These are phyloP conservation scores for Gavialis gangeticus DNA, from an alignment of 2,113 vertebrate species.

Conservation along the genomic window DNA sequence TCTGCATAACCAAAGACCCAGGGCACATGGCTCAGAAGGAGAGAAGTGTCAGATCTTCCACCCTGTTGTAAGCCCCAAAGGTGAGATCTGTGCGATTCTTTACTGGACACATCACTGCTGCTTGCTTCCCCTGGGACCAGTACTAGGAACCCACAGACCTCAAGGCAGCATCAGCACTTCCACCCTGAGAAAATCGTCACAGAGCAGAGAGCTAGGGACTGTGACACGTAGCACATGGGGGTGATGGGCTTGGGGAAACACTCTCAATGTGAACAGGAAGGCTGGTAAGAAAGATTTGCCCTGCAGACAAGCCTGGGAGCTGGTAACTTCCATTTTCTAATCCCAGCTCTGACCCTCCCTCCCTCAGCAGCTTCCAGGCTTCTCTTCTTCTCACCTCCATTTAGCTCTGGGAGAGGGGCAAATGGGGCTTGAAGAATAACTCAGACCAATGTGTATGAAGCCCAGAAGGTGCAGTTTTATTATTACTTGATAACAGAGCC, in stretches of 20 bases:
- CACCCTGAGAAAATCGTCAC: background rate
- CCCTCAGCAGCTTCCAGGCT: background rate
- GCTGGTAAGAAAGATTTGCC: background rate
- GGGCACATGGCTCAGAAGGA: too few species aligned
- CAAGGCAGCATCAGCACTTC: background rate
- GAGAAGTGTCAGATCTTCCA: too few species aligned
- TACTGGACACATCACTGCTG: background rate
- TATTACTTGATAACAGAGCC: background rate
- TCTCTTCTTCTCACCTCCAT: background rate
- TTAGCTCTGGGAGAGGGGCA: background rate
- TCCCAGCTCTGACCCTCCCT: background rate
- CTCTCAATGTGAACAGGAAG: background rate
- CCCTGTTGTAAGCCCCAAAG: background rate
- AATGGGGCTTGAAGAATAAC: background rate
- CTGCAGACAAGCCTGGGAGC: background rate
- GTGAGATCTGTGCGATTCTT: background rate
- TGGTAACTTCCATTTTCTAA: background rate
- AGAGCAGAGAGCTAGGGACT: background rate
- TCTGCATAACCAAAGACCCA: too few species aligned
- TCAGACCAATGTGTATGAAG: fast-evolving
- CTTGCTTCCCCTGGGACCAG: background rate
- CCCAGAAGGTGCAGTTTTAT: background rate
- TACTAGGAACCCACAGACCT: background rate
- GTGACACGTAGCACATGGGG: background rate
- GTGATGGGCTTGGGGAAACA: background rate